These are phyloP conservation scores for Abrostola triplasia DNA, from an alignment of 2,888 invertebrate genomes.

Conservation along the genomic window DNA sequence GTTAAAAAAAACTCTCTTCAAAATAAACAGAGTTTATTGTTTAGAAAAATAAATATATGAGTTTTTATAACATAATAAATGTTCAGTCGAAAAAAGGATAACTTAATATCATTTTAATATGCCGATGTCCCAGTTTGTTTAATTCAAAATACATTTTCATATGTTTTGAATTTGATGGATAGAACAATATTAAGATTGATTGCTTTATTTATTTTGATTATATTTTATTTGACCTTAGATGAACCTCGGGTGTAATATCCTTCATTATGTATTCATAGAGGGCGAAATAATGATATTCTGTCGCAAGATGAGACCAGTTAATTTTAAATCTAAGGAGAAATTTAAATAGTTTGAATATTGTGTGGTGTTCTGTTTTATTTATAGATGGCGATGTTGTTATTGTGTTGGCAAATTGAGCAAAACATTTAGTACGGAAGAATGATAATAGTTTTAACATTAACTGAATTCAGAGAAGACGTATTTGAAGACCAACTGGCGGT, in stretches of 20 bases:
- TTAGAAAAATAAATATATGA: too few species aligned
- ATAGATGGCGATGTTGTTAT: background rate
- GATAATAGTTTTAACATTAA: too few species aligned
- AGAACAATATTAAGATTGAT: constrained; percentile 14
- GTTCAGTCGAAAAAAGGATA: background rate
- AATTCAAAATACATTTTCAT: constrained; percentile 6
- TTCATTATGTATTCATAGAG: constrained; percentile 19
- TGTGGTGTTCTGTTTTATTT: background rate
- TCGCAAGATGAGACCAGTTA: constrained; percentile 2
- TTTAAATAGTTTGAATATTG: constrained; percentile 22
- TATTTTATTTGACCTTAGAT: constrained; percentile 5
- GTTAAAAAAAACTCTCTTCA: too few species aligned
- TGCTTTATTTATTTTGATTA: constrained; percentile 3
- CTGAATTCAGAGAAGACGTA: too few species aligned
- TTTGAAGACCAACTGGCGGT: too few species aligned
- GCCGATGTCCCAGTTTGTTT: background rate
- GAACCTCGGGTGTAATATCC: constrained; percentile 7
- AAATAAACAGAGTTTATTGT: too few species aligned
- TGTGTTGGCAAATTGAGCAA: too few species aligned
- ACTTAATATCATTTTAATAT: background rate
- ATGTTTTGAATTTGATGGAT: constrained; percentile 5
- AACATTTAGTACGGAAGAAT: too few species aligned
- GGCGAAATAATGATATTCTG: constrained; percentile 10
- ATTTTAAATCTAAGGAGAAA: constrained; percentile 6
- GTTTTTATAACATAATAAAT: too few species aligned